A percentile compares a stretch with the other conserved stretches of the same genome.
Evolutionary conservation across 2,797 vertebrate species (phyloP).

Genomic region (Phataginus tricuspis): DNA sequence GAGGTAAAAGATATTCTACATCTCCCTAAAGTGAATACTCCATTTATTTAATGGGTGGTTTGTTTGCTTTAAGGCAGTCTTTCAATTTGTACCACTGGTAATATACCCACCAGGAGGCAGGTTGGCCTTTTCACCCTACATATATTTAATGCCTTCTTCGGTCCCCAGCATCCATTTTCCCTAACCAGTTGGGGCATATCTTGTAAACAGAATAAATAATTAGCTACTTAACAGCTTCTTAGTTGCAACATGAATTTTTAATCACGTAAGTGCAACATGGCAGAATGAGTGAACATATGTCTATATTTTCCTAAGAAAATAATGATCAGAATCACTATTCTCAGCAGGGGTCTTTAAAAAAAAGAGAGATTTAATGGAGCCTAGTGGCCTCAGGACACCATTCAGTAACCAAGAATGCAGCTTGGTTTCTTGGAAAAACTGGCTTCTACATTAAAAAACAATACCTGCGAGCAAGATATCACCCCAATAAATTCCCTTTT

Average conservation of each 20-base stretch:
- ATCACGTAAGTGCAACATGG: conserved; percentile 59
- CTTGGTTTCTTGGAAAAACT: conserved; percentile 11
- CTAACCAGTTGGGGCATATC: conserved; percentile 58
- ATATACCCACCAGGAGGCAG: conserved; percentile 58
- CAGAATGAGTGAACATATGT: conserved; percentile 74
- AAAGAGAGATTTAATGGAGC: conserved; percentile 42
- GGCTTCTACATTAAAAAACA: conserved; percentile 1
- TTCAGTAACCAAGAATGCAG: conserved; percentile 18
- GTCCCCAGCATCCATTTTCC: conserved; percentile 47
- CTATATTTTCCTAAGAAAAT: conserved; percentile 74
- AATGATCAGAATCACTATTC: conserved; percentile 67
- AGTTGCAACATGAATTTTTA: conserved; percentile 77
- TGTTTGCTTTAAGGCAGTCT: conserved; percentile 31
- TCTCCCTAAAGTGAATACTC: conserved; percentile 41
- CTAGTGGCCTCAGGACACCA: conserved; percentile 58
- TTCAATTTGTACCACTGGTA: conserved; percentile 57
- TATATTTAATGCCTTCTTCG: conserved; percentile 64
- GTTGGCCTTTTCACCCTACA: conserved; percentile 64
- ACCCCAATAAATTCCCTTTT: not conserved
- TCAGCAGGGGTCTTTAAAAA: conserved; percentile 35
- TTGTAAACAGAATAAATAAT: conserved; percentile 76
- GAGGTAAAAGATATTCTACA: not conserved
- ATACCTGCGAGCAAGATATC: not conserved
- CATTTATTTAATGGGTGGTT: conserved; percentile 56
- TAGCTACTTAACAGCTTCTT: conserved; percentile 72